Conservation (phyloP, 1,140 invertebrate genomes). For the Leptinotarsa lineolata region DNA sequence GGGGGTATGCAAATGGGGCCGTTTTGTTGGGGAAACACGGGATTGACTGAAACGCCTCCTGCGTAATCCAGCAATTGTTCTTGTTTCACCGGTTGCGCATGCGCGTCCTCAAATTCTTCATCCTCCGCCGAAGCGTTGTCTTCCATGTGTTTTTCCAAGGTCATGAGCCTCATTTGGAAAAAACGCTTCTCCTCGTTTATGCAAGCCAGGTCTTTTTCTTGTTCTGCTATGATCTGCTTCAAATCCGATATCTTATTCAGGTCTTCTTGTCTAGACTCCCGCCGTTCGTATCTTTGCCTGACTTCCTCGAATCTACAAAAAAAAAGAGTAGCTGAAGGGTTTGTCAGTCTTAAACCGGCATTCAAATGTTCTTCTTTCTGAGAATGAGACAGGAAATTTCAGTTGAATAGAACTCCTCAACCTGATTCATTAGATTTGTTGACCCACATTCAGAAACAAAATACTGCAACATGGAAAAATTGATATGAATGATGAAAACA, state of each 20-base stretch:
- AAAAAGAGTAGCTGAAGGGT: not conserved
- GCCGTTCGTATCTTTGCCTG: conserved; percentile 59
- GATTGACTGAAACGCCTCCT: not conserved
- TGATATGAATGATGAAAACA: too few species aligned
- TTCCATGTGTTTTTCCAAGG: conserved; percentile 43
- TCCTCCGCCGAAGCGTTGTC: conserved; percentile 44
- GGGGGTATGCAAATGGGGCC: conserved; percentile 46
- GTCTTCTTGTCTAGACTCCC: conserved; percentile 61
- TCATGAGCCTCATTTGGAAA: conserved; percentile 54
- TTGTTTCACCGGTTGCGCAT: conserved; percentile 30
- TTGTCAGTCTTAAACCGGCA: too few species aligned
- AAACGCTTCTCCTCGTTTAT: conserved; percentile 61
- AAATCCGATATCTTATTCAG: conserved; percentile 60
- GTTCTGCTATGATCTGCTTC: conserved; percentile 59
- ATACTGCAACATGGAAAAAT: too few species aligned
- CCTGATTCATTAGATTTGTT: too few species aligned
- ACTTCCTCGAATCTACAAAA: conserved; percentile 61
- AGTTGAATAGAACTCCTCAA: too few species aligned
- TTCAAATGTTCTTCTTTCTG: too few species aligned
- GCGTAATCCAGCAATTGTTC: conserved; percentile 17
- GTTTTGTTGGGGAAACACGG: conserved; percentile 19
- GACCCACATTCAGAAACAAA: too few species aligned
- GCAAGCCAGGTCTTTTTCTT: conserved; percentile 61
- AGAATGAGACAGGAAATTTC: too few species aligned
- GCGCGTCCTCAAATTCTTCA: conserved; percentile 47